Evolutionary conservation across 2,797 vertebrate genomes (phyloP).

Genomic region (Anguilla pacifica): DNA sequence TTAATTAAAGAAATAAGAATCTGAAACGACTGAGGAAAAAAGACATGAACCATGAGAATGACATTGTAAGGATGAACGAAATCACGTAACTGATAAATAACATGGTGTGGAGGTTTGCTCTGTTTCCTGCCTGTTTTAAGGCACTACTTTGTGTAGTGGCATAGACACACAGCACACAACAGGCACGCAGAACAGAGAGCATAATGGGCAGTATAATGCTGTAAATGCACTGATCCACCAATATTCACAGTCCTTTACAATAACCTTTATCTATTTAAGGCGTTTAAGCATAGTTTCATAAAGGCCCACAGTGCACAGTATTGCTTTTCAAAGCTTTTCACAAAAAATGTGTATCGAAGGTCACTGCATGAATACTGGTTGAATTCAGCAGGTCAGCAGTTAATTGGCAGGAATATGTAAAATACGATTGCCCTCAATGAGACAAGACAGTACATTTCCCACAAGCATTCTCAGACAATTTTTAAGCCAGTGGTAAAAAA

Average conservation of each 20-base stretch:
- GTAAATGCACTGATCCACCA: constrained; percentile 22
- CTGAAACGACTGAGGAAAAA: not conserved
- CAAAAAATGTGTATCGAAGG: not conserved
- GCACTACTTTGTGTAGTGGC: not conserved
- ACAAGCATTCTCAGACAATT: constrained; percentile 10
- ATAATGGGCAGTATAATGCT: constrained; percentile 5
- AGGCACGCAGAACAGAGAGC: not conserved
- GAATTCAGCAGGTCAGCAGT: not conserved
- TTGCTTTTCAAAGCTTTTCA: constrained; percentile 3
- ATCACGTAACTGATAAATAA: not conserved
- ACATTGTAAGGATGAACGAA: not conserved
- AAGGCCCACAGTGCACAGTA: constrained; percentile 18
- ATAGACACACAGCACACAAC: constrained; percentile 1
- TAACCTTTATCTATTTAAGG: constrained; percentile 16
- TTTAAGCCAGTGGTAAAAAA: not conserved
- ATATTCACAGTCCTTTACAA: constrained; percentile 8
- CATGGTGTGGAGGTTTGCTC: not conserved
- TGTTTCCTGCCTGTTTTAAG: not conserved
- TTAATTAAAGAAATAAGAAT: not conserved
- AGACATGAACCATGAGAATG: not conserved
- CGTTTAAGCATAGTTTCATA: constrained; percentile 17
- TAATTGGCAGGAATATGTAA: constrained; percentile 2
- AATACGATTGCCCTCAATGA: not conserved
- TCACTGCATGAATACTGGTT: constrained; percentile 3
- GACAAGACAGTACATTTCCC: constrained; percentile 18